Evolutionary conservation across 2,113 vertebrate species (phyloP).

Genomic region (Pogona vitticeps): DNA sequence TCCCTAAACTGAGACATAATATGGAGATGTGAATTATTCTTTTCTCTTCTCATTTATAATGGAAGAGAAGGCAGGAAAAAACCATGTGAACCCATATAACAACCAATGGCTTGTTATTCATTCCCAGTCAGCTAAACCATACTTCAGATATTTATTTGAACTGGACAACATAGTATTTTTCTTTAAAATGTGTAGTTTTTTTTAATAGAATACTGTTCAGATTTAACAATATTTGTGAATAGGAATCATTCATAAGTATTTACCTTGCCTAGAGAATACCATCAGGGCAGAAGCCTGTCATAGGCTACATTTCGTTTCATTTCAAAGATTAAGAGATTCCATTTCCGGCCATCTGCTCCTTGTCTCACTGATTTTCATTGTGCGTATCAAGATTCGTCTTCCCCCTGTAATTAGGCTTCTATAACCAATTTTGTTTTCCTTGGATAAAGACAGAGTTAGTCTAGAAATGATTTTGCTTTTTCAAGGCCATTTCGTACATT

Average conservation of each 20-base stretch:
- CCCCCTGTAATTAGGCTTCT: constrained; percentile 57
- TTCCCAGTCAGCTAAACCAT: not conserved
- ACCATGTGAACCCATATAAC: not conserved
- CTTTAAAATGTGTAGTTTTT: not conserved
- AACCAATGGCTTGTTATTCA: not conserved
- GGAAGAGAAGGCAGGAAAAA: not conserved
- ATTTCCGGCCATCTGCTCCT: constrained; percentile 56
- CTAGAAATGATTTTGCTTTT: constrained; percentile 47
- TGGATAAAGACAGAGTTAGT: constrained; percentile 46
- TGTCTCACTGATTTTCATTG: constrained; percentile 52
- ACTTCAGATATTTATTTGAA: not conserved
- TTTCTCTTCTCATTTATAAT: not conserved
- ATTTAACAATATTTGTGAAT: not conserved
- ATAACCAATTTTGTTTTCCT: constrained; percentile 55
- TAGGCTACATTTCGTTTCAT: constrained; percentile 4
- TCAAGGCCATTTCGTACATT: constrained; percentile 24
- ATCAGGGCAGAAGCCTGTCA: constrained; percentile 26
- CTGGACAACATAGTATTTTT: not conserved
- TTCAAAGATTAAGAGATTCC: constrained; percentile 52
- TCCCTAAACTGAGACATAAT: not conserved
- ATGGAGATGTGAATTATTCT: not conserved
- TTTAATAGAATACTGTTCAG: constrained; percentile 7
- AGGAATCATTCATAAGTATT: constrained; percentile 26
- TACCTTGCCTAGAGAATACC: constrained; percentile 44
- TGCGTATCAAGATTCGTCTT: constrained; percentile 24